Evolutionary conservation across 2,113 vertebrate genomes (phyloP), one percentile per base, ranked within the genome.

Genomic region (Embiotoca jacksoni): DNA sequence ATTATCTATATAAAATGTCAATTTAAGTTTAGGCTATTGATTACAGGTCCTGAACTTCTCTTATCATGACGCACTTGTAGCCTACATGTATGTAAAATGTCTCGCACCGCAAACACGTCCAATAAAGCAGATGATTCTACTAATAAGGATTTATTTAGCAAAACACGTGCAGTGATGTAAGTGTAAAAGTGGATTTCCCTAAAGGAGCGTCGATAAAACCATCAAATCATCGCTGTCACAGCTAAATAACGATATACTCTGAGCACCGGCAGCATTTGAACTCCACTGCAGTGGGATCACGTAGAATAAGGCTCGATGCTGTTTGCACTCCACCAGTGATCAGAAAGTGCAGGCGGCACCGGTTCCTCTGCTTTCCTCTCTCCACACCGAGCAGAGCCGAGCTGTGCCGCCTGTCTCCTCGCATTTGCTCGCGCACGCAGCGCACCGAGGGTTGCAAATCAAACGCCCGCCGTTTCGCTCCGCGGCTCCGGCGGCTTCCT

Each of bases 401-500:
- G 71, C 79, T 49, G 75, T 57, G 83, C 89, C 74, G 87, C 76
- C 80, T 88, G 85, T 87, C 87, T 88, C 69, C 81, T 82, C 70
- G 69, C 84, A 76, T 91, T 90, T 84, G 72, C 68, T 62, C 74
- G 63, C 64, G 87, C 83, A 66, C 75, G 49, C 86, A 72, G 87
- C 44, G 78, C 85, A 71, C 85, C 53, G 80, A 82, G 83, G 85
- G 87, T 80, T 92, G 89, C 84, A 90, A 95, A 94, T 94, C 90
- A 91, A 95, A 94, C 88, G 87, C 89, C 83, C 90, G 68, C 93
- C 89, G 87, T 93, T 93, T 92, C 82, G 90, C 94, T 95, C 88
- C 86, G 87, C 81, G 77, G 81, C 76, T 86, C 74, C 62, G 72
- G 78, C 80, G 59, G 75, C 87, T 30, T 64, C 75, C 82, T 90